These are phyloP conservation scores for Aphelocoma californica DNA, from an alignment of 2,797 vertebrate genomes.

Conservation along the genomic window DNA sequence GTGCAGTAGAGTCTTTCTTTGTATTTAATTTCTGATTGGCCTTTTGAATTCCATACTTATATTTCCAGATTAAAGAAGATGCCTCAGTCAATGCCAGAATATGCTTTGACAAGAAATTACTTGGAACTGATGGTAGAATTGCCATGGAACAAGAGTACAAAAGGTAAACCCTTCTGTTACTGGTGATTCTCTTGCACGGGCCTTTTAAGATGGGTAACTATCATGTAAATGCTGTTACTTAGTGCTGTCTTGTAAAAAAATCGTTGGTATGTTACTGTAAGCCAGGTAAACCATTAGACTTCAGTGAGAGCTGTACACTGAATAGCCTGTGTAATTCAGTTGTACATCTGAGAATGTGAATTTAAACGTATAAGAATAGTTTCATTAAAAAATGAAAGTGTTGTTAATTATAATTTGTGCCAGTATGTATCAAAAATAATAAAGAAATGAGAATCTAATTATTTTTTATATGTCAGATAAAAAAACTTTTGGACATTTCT, in stretches of 20 bases:
- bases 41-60: not conserved
- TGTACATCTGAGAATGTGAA: not conserved
- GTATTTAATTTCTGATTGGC: not conserved
- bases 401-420: not conserved
- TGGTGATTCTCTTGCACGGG: not conserved
- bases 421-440: not conserved
- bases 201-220: not conserved
- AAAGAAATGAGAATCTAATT: not conserved
- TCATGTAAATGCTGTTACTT: not conserved
- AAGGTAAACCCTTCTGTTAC: constrained; percentile 73
- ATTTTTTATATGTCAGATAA: not conserved
- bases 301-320: not conserved
- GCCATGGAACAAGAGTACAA: constrained; percentile 93
- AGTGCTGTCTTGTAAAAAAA: not conserved
- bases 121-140: constrained; percentile 96
- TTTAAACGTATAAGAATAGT: not conserved
- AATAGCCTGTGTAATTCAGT: not conserved
- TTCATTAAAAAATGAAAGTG: not conserved
- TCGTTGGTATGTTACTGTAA: not conserved
- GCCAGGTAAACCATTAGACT: not conserved
- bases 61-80: constrained; percentile 92
- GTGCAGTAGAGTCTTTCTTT: not conserved
- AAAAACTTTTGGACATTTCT: not conserved
- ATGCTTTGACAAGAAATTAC: constrained; percentile 93
- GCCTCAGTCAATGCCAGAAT: constrained; percentile 98